phyloP scores from a whole-genome alignment of 2,113 vertebrate genomes.

The Cheilinus undulatus region DNA sequence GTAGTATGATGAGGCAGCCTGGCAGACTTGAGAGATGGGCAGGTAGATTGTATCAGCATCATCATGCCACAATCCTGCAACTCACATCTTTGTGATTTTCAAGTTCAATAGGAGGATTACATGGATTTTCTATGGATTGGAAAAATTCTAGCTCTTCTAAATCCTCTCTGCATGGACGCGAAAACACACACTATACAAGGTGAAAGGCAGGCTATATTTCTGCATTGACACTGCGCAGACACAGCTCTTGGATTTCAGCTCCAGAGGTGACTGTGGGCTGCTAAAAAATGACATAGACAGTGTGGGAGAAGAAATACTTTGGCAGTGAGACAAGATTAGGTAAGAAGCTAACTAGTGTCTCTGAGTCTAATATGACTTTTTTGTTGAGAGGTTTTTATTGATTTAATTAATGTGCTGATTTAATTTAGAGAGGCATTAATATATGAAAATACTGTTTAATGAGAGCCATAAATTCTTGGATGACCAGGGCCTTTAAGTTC shows the following conservation, averaged over 20 bases:
- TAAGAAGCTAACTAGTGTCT: not conserved
- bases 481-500: not conserved
- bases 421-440: conserved; percentile 4
- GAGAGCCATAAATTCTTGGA: not conserved
- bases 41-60: conserved; percentile 34
- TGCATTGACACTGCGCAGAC: conserved; percentile 36
- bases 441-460: not conserved
- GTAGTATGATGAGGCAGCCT: conserved; percentile 49
- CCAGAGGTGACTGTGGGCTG: conserved; percentile 23
- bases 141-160: conserved; percentile 20
- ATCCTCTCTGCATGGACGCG: conserved; percentile 19
- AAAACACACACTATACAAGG: conserved; percentile 11
- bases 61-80: conserved; percentile 29
- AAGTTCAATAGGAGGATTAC: conserved; percentile 46
- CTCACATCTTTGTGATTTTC: conserved; percentile 32
- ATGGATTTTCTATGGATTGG: conserved; percentile 29
- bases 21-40: conserved; percentile 33
- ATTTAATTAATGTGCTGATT: conserved; percentile 14
- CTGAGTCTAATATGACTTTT: not conserved
- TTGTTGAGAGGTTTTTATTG: not conserved
- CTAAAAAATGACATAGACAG: conserved; percentile 7
- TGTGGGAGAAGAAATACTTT: not conserved
- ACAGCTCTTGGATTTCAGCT: conserved; percentile 21
- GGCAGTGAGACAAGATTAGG: conserved; percentile 1
- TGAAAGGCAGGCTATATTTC: conserved; percentile 12